phyloP scores from a whole-genome alignment of 2,888 invertebrate genomes.

The Microlaimidae sp. region DNA sequence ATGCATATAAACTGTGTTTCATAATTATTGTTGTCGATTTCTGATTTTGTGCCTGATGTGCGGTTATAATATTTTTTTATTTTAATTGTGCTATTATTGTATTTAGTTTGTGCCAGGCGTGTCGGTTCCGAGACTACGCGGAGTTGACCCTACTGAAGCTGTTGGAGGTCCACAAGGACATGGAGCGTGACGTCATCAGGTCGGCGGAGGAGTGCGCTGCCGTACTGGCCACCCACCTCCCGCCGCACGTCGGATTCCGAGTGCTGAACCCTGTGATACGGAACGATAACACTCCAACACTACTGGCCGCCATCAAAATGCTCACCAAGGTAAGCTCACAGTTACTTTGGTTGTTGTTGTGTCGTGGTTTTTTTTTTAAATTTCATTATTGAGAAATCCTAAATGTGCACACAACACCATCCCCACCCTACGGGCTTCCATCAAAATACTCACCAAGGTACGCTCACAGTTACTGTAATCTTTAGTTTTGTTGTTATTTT shows the following conservation, averaged over 20 bases:
- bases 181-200: constrained; percentile 51
- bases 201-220: constrained; percentile 67
- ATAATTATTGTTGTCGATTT: background rate
- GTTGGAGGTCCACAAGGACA: constrained; percentile 59
- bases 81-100: too few relatives aligned
- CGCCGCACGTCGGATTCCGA: constrained; percentile 58
- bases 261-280: constrained; percentile 65
- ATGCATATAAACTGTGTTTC: background rate
- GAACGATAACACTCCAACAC: constrained; percentile 66
- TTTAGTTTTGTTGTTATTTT: too few relatives aligned
- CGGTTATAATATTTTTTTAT: background rate
- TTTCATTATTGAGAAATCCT: too few relatives aligned
- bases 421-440: too few relatives aligned
- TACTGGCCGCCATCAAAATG: constrained; percentile 80
- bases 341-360: background rate
- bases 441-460: constrained; percentile 61
- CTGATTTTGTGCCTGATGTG: background rate
- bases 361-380: constrained; percentile 7
- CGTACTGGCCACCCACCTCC: constrained; percentile 58
- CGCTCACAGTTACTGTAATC: too few relatives aligned
- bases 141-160: constrained; percentile 77
- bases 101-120: constrained; percentile 41
- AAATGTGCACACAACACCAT: too few relatives aligned
- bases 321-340: constrained; percentile 44
- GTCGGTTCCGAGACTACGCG: constrained; percentile 67